Evolutionary conservation across 2,797 vertebrate genomes (phyloP).

Genomic region (Trachurus trachurus): DNA sequence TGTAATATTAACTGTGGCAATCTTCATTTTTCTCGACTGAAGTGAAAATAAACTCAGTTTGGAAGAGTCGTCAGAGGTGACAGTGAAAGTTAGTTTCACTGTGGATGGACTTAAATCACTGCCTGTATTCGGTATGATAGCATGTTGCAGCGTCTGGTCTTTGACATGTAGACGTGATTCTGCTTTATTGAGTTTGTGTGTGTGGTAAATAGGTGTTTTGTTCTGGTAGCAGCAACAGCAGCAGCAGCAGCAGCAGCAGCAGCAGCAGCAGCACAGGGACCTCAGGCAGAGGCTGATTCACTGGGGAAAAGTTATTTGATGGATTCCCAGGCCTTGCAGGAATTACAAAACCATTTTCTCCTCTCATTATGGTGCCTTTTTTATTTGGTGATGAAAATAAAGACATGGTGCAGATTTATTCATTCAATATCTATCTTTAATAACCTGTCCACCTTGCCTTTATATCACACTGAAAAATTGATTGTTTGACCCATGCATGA

Average conservation of each 20-base stretch:
- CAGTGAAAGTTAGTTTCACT: not conserved
- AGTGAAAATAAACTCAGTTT: not conserved
- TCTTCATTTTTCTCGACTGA: not conserved
- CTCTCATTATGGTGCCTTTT: slow-evolving; percentile 39
- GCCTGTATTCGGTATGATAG: not conserved
- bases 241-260: slow-evolving; percentile 41
- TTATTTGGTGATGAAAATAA: slow-evolving; percentile 46
- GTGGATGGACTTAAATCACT: slow-evolving; percentile 1
- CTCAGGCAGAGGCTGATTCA: slow-evolving; percentile 8
- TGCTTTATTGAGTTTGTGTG: not conserved
- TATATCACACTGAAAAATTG: slow-evolving; percentile 14
- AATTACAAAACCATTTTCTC: slow-evolving; percentile 35
- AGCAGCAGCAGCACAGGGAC: slow-evolving; percentile 38
- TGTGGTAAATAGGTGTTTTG: slow-evolving; percentile 21
- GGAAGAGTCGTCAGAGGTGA: slow-evolving; percentile 7
- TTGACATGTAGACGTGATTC: not conserved
- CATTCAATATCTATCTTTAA: slow-evolving; percentile 40
- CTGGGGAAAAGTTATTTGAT: slow-evolving; percentile 47
- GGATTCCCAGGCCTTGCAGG: slow-evolving; percentile 26
- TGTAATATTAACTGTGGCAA: not conserved
- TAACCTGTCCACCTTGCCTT: slow-evolving; percentile 19
- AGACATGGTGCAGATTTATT: slow-evolving; percentile 38
- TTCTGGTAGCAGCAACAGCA: slow-evolving; percentile 39
- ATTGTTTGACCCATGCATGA: not conserved
- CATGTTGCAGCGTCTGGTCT: slow-evolving; percentile 1